These are phyloP conservation scores for Pardosa pseudoannulata DNA, from an alignment of 2,888 invertebrate species.

Conservation along the genomic window DNA sequence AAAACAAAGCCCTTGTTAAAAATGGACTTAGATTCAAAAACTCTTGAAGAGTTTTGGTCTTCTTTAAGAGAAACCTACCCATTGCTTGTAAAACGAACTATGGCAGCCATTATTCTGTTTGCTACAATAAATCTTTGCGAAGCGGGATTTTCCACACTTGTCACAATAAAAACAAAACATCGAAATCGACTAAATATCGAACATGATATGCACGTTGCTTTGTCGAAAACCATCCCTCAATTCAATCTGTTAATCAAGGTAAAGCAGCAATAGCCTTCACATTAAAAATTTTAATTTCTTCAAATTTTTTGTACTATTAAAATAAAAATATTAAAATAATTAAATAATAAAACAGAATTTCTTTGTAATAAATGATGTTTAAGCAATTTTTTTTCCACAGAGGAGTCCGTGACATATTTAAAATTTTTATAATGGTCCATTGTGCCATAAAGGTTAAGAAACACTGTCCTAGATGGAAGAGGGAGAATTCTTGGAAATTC, in stretches of 20 bases:
- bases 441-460: conserved; percentile 54
- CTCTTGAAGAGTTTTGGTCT: conserved; percentile 15
- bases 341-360: too few species aligned
- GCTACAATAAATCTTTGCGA: conserved; percentile 23
- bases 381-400: conserved; percentile 29
- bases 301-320: too few species aligned
- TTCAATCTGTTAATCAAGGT: conserved; percentile 42
- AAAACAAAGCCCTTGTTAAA: conserved; percentile 28
- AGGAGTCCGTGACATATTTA: conserved; percentile 24
- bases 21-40: conserved; percentile 6
- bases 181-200: conserved; percentile 34
- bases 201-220: conserved; percentile 44
- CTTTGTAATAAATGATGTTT: conserved; percentile 18
- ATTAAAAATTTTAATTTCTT: too few species aligned
- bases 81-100: conserved; percentile 31
- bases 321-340: too few species aligned
- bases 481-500: too few species aligned
- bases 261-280: too few species aligned
- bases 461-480: too few species aligned
- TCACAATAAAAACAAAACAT: conserved; percentile 20
- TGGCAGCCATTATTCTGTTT: conserved; percentile 32
- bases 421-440: conserved; percentile 53
- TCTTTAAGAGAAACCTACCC: conserved; percentile 28
- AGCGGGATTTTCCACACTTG: conserved; percentile 27
- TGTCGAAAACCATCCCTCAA: conserved; percentile 40